Percentiles rank a stretch among this genome's conserved stretches.
Conservation (phyloP, 2,113 vertebrate genomes). For the Cynocephalus volans region DNA sequence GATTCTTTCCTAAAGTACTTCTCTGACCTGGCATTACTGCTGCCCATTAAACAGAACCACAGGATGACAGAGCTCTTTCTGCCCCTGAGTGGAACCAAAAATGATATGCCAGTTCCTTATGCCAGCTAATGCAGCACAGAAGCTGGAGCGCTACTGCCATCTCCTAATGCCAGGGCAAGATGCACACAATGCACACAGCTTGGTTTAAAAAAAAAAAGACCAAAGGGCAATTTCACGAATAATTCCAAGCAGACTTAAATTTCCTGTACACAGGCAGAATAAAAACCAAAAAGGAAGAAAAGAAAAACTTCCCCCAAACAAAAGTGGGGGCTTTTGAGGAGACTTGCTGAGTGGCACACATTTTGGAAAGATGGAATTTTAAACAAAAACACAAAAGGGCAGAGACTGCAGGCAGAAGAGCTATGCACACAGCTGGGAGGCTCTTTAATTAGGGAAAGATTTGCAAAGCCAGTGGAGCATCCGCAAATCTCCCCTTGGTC, state of each 20-base stretch:
- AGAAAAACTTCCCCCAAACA: not conserved
- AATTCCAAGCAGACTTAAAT: not conserved
- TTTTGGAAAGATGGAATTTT: constrained; percentile 67
- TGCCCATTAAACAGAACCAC: accelerated
- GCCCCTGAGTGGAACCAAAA: not conserved
- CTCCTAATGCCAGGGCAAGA: not conserved
- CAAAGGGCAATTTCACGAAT: not conserved
- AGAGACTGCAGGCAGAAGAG: constrained; percentile 43
- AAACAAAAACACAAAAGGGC: constrained; percentile 72
- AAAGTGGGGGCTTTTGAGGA: constrained; percentile 7
- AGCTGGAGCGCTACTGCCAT: not conserved
- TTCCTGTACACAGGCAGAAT: not conserved
- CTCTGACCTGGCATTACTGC: accelerated
- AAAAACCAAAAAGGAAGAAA: not conserved
- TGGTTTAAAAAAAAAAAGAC: not conserved
- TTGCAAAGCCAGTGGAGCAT: not conserved
- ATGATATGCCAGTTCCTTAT: accelerated
- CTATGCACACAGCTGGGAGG: not conserved
- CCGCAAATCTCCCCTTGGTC: not conserved
- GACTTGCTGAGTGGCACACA: constrained; percentile 64
- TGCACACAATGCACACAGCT: accelerated
- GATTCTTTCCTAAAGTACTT: not conserved
- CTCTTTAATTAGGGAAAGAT: constrained; percentile 55
- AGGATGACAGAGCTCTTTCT: not conserved
- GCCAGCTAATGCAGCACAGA: not conserved